A percentile compares a stretch with the other conserved stretches of the same genome.
Conservation (phyloP, 1,140 invertebrate species). For the Leptinotarsa undecemlineata region DNA sequence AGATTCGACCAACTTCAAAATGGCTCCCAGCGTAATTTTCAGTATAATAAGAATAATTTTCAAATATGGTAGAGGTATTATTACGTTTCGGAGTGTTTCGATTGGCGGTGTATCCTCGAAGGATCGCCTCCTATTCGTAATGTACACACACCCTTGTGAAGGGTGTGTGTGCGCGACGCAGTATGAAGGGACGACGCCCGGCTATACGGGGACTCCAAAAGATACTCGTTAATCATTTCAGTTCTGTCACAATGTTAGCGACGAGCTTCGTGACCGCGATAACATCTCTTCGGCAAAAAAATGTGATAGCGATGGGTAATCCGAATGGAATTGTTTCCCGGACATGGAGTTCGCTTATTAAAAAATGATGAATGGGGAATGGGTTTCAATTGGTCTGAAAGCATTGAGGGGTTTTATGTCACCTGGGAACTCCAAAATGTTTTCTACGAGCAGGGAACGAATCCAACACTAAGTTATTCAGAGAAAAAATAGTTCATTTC, state of each 20-base stretch:
- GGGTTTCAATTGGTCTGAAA: too few relatives aligned
- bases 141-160: constrained; percentile 24
- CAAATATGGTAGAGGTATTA: constrained; percentile 52
- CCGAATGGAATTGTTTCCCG: constrained; percentile 1
- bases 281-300: constrained; percentile 10
- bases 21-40: constrained; percentile 51
- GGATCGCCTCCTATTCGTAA: constrained; percentile 37
- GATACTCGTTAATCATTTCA: constrained; percentile 9
- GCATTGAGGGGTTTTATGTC: too few relatives aligned
- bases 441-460: too few relatives aligned
- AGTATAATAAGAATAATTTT: constrained; percentile 53
- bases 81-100: constrained; percentile 43
- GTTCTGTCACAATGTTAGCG: neutral
- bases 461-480: too few relatives aligned
- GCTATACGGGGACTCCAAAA: neutral
- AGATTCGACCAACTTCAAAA: constrained; percentile 42
- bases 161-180: constrained; percentile 5
- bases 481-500: too few relatives aligned
- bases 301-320: neutral
- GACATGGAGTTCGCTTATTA: constrained; percentile 9
- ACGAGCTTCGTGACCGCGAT: neutral
- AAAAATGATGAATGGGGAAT: neutral
- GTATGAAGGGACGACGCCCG: neutral
- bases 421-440: too few relatives aligned
- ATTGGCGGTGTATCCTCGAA: constrained; percentile 43